Conservation (phyloP, 1,140 invertebrate genomes). For the Epicauta chinensis region DNA sequence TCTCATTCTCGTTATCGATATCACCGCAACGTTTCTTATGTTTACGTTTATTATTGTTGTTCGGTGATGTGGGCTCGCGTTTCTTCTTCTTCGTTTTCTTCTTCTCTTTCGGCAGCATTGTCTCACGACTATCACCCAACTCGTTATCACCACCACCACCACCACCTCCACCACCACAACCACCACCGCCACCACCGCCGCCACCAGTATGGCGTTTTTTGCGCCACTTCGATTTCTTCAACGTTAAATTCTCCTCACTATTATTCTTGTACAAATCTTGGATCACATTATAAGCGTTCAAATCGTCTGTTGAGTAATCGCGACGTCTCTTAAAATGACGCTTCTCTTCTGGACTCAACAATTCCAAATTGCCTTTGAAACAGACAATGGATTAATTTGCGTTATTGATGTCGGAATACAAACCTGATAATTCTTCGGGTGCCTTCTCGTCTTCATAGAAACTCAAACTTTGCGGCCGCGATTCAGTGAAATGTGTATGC, state of each 20-base stretch:
- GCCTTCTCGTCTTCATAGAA: slow-evolving; percentile 43
- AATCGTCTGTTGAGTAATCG: slow-evolving; percentile 34
- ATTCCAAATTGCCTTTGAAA: slow-evolving; percentile 35
- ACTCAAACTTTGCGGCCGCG: slow-evolving; percentile 41
- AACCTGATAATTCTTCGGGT: slow-evolving; percentile 40
- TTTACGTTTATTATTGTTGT: slow-evolving; percentile 29
- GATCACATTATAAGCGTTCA: slow-evolving; percentile 39
- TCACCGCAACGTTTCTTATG: slow-evolving; percentile 27
- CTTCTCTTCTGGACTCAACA: slow-evolving; percentile 40
- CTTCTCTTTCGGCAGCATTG: slow-evolving; percentile 42
- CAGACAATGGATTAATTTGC: neutral
- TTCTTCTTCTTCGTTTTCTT: slow-evolving; percentile 41
- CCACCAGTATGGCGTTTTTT: slow-evolving; percentile 37
- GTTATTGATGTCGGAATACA: neutral
- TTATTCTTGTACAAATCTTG: slow-evolving; percentile 37
- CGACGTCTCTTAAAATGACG: slow-evolving; percentile 36
- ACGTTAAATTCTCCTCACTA: slow-evolving; percentile 31
- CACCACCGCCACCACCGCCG: slow-evolving; percentile 35
- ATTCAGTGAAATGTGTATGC: slow-evolving; percentile 40
- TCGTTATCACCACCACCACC: slow-evolving; percentile 35
- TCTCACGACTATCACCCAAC: slow-evolving; percentile 41
- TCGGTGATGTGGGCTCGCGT: slow-evolving; percentile 32
- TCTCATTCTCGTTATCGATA: slow-evolving; percentile 31
- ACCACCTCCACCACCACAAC: slow-evolving; percentile 36
- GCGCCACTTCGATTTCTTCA: slow-evolving; percentile 37